These are phyloP conservation scores for Hydrophis major DNA, from an alignment of 2,797 vertebrate genomes.

Conservation along the genomic window DNA sequence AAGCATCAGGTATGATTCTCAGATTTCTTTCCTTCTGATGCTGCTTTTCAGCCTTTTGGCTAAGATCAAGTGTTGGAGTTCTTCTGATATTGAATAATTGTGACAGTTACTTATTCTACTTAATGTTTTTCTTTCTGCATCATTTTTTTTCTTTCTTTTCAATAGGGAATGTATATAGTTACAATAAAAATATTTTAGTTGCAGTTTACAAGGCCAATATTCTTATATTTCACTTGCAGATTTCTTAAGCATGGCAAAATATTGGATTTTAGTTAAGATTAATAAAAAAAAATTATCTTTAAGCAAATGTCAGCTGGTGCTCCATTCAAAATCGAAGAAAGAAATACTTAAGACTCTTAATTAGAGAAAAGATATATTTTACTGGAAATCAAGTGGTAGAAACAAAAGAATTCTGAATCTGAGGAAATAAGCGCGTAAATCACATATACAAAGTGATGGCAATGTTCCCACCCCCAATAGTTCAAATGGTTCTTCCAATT, in stretches of 20 bases:
- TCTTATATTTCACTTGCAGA: background rate
- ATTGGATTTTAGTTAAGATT: background rate
- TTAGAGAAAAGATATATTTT: too few relatives aligned
- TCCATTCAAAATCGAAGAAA: too few relatives aligned
- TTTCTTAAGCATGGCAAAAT: conserved; percentile 26
- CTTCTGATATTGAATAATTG: background rate
- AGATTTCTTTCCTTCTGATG: background rate
- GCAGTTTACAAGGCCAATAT: background rate
- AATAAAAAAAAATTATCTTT: background rate
- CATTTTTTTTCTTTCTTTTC: background rate
- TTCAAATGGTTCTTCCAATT: too few relatives aligned
- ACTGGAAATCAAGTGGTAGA: too few relatives aligned
- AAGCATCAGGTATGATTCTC: conserved; percentile 78
- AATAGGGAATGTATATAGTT: conserved; percentile 1
- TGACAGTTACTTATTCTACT: conserved; percentile 24
- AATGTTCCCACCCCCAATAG: too few relatives aligned
- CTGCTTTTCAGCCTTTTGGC: background rate
- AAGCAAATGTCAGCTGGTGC: background rate
- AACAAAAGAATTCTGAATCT: too few relatives aligned
- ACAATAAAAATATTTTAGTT: conserved; percentile 18
- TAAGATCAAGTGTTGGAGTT: background rate
- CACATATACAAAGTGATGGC: too few relatives aligned
- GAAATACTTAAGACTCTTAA: too few relatives aligned
- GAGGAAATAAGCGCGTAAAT: too few relatives aligned
- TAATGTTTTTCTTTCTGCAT: background rate